Percentiles rank a stretch among this genome's conserved stretches.
phyloP scores from a whole-genome alignment of 2,113 vertebrate species.

The Alaudala cheleensis region DNA sequence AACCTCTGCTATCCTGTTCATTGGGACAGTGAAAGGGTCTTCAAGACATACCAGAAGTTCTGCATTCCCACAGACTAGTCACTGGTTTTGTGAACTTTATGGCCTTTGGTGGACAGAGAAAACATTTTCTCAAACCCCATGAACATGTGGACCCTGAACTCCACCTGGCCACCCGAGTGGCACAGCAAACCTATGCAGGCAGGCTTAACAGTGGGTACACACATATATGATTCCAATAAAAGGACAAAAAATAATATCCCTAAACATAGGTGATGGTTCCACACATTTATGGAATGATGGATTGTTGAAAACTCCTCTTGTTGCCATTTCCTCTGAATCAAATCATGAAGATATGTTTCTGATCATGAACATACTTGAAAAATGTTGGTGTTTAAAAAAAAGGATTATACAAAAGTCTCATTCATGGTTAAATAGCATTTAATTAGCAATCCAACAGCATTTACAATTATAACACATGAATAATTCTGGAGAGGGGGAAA shows the following conservation, averaged over 20 bases:
- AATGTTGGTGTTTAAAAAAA: background rate
- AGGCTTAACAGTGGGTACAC: background rate
- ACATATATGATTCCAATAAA: background rate
- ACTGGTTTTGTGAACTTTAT: background rate
- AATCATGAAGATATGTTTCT: slow-evolving; percentile 6
- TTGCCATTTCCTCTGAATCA: slow-evolving; percentile 17
- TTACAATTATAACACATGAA: slow-evolving; percentile 1
- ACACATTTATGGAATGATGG: background rate
- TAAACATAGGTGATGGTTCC: background rate
- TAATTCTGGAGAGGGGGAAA: background rate
- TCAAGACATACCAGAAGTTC: background rate
- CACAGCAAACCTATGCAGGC: background rate
- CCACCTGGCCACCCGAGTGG: background rate
- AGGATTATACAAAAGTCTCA: background rate
- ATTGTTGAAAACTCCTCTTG: slow-evolving; percentile 37
- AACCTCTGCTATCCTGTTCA: background rate
- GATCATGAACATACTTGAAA: slow-evolving; percentile 27
- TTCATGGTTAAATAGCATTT: slow-evolving; percentile 7
- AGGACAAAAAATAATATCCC: background rate
- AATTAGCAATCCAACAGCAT: background rate
- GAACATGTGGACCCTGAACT: background rate
- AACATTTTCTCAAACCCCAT: background rate
- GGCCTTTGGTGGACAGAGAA: background rate
- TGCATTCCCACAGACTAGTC: background rate
- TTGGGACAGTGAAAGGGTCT: background rate